These are phyloP conservation scores for Melanchra persicariae DNA, from an alignment of 2,888 invertebrate species.

Conservation along the genomic window DNA sequence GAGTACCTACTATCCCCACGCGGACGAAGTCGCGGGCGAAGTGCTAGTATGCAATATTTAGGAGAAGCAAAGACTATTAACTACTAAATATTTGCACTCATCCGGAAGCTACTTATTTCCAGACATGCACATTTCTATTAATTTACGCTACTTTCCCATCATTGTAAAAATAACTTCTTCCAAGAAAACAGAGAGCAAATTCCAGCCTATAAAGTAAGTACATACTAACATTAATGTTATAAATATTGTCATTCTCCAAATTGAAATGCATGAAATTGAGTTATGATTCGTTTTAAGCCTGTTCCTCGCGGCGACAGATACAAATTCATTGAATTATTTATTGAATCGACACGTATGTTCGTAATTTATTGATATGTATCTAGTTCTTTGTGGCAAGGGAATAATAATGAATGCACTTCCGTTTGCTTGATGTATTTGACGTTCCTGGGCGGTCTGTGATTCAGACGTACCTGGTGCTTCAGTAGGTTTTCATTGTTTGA, in stretches of 20 bases:
- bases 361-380: slow-evolving; percentile 8
- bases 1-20: no score
- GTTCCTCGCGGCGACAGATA: slow-evolving; percentile 35
- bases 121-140: no score
- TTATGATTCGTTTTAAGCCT: slow-evolving; percentile 21
- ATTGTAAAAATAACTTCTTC: not conserved
- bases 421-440: not conserved
- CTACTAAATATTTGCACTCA: no score
- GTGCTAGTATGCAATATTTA: no score
- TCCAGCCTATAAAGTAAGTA: not conserved
- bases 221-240: not conserved
- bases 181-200: not conserved
- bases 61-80: no score
- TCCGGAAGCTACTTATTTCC: no score
- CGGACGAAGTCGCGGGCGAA: no score
- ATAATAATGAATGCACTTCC: not conserved
- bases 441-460: slow-evolving; percentile 10
- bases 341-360: slow-evolving; percentile 22
- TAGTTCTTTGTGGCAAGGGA: not conserved
- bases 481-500: slow-evolving; percentile 9
- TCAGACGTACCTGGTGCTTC: slow-evolving; percentile 12
- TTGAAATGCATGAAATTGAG: slow-evolving; percentile 31
- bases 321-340: slow-evolving; percentile 41
- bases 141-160: no score
- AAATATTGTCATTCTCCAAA: slow-evolving; percentile 18